Evolutionary conservation across 2,888 invertebrate genomes (phyloP), one percentile per base, ranked within the genome.

Genomic region (Eupithecia pulchellata): DNA sequence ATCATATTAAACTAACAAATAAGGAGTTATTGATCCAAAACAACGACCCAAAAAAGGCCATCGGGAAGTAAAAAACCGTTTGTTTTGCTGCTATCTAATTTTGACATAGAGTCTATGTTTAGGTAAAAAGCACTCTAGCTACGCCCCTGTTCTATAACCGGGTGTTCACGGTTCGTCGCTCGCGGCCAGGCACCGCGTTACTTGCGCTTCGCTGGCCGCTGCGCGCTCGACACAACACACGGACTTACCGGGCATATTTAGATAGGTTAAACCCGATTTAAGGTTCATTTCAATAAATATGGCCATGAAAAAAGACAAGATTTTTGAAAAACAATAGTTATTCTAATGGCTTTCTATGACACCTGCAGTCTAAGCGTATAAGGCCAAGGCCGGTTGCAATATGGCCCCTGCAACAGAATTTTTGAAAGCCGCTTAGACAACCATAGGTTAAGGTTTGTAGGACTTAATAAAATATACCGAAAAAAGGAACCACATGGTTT

Each of bases 131-230:
- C 14, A 32, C 14, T 25, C n/a, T 52, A 34, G 30, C 30, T 39
- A 42, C 57, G 29, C 25, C 61, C 68, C 68, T 62, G 68, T 81
- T 82, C 79, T 89, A 89, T 90, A 86, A 88, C 86, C 85, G 85
- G 84, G 83, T 81, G 81, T 86, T 89, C 82, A 91, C 88, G 86
- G 85, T 84, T 84, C 80, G 83, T 60, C 81, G 87, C 79, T 67
- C 79, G 77, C 68, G 60, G 52, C 61, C 66, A 47, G 32, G 34
- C 72, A 80, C 71, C 86, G 79, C 74, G 84, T 92, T 92, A 90
- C 80, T 77, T 85, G 77, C 91, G 86, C 86, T 84, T 86, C 84
- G 84, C 74, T 52, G 52, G 25, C 25, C 52, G 52, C 52, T 52
- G 52, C 52, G 20, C 88, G 89, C 88, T 75, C 47, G 13, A 32